phyloP scores from a whole-genome alignment of 2,888 invertebrate species.

The Hipparchia sbordonii region DNA sequence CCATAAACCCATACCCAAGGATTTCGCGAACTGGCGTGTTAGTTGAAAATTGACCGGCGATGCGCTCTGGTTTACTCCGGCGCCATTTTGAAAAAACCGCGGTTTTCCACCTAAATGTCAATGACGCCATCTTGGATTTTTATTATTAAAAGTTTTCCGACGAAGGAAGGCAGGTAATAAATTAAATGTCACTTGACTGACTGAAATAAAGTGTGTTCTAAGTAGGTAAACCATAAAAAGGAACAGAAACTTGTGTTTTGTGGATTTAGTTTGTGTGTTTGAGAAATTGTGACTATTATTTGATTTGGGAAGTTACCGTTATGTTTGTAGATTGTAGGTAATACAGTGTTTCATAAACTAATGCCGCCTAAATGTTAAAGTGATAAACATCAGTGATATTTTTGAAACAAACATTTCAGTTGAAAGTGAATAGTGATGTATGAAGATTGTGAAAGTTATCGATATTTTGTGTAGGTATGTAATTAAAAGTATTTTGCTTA shows the following conservation, averaged over 20 bases:
- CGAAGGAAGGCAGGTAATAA: neutral
- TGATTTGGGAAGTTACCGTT: neutral
- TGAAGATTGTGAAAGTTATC: neutral
- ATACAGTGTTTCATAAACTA: neutral
- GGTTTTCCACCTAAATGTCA: slow-evolving; percentile 18
- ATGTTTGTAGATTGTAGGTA: neutral
- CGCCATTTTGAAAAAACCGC: slow-evolving; percentile 22
- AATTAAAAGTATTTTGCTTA: too few species aligned
- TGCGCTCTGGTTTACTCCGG: slow-evolving; percentile 19
- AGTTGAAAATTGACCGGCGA: slow-evolving; percentile 32
- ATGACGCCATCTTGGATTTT: neutral
- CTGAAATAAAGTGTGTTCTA: neutral
- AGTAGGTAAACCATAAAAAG: neutral
- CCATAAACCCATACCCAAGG: slow-evolving; percentile 38
- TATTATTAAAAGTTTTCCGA: neutral
- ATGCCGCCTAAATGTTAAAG: neutral
- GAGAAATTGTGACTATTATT: too few species aligned
- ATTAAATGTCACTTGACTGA: slow-evolving; percentile 1
- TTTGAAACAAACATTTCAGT: neutral
- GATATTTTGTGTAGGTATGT: neutral
- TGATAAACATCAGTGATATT: neutral
- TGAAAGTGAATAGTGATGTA: neutral
- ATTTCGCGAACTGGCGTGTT: slow-evolving; percentile 37
- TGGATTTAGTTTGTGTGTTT: neutral
- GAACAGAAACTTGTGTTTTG: neutral